Conservation (phyloP, 2,888 invertebrate genomes). For the Dolichopus griseipennis region DNA sequence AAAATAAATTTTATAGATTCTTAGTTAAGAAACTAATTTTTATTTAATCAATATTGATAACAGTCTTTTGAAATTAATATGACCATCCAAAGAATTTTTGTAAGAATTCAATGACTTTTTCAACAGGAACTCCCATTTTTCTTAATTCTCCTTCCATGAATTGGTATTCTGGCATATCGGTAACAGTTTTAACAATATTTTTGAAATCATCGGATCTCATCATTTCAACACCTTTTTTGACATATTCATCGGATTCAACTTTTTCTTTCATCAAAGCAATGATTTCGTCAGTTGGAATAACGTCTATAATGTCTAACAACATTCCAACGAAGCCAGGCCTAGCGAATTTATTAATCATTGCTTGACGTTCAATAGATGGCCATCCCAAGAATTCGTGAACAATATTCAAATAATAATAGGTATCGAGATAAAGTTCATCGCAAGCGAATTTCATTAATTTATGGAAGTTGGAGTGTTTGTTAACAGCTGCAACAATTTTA, state of each 20-base stretch:
- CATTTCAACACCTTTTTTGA: slow-evolving; percentile 15
- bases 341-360: background rate
- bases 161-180: slow-evolving; percentile 13
- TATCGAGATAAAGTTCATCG: slow-evolving; percentile 16
- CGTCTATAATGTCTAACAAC: slow-evolving; percentile 14
- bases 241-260: slow-evolving; percentile 16
- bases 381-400: slow-evolving; percentile 18
- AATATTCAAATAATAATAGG: slow-evolving; percentile 18
- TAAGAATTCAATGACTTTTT: slow-evolving; percentile 14
- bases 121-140: slow-evolving; percentile 17
- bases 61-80: no score
- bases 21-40: no score
- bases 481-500: slow-evolving; percentile 12
- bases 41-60: no score
- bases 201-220: slow-evolving; percentile 18
- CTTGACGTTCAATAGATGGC: slow-evolving; percentile 12
- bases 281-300: slow-evolving; percentile 15
- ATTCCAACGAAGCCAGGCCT: slow-evolving; percentile 16
- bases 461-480: slow-evolving; percentile 8
- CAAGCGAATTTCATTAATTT: slow-evolving; percentile 16
- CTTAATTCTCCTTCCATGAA: slow-evolving; percentile 14
- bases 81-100: slow-evolving; percentile 16
- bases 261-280: slow-evolving; percentile 14
- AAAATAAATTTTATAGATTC: no score
- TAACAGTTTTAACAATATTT: slow-evolving; percentile 14